These are phyloP conservation scores for Pheosia gnoma DNA, from an alignment of 2,888 invertebrate genomes.

Conservation along the genomic window DNA sequence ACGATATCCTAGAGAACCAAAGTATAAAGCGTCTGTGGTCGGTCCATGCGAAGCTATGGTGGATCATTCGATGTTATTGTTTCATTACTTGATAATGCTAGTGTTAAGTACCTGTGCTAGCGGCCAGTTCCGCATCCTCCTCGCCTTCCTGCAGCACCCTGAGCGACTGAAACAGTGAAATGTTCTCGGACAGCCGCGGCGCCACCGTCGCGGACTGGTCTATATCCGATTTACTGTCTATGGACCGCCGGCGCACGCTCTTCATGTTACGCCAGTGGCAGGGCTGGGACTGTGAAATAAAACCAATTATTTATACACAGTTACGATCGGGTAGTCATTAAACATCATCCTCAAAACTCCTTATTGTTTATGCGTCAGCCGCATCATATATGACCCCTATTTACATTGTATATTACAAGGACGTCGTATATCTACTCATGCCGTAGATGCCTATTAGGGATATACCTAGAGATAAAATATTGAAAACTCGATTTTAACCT, in stretches of 20 bases:
- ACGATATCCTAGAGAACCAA: no score
- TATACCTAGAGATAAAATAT: no score
- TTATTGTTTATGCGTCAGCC: background rate
- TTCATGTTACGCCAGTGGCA: slow-evolving; percentile 97
- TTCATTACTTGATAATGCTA: no score
- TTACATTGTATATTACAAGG: background rate
- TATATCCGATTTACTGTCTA: slow-evolving; percentile 61
- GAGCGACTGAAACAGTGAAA: slow-evolving; percentile 94
- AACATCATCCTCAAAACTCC: no score
- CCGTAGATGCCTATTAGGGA: no score
- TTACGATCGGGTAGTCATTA: background rate
- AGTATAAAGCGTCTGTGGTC: no score
- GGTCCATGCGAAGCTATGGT: no score
- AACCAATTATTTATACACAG: background rate
- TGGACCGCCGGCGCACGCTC: slow-evolving; percentile 89
- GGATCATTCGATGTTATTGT: no score
- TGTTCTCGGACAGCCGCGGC: slow-evolving; percentile 91
- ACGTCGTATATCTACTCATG: no score
- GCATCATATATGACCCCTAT: no score
- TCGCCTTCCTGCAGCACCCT: slow-evolving; percentile 95
- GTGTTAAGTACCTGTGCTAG: slow-evolving; percentile 48
- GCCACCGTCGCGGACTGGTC: slow-evolving; percentile 68
- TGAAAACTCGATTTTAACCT: no score
- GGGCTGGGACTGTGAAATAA: slow-evolving; percentile 89
- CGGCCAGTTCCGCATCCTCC: slow-evolving; percentile 84